Evolutionary conservation across 2,113 vertebrate genomes (phyloP).

Genomic region (Nesoenas mayeri): DNA sequence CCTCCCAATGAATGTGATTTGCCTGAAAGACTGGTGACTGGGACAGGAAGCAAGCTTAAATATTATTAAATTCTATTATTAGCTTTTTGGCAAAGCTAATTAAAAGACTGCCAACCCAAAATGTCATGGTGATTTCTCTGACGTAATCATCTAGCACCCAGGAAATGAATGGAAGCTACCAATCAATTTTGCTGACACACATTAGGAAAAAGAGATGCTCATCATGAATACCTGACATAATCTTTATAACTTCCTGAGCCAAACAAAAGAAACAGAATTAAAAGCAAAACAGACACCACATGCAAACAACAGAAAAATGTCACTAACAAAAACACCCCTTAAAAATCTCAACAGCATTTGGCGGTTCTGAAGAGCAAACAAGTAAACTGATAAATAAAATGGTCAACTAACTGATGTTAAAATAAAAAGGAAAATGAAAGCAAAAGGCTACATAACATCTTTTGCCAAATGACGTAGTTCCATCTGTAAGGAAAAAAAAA

Average conservation of each 20-base stretch:
- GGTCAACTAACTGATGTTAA: neutral
- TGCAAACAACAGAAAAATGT: neutral
- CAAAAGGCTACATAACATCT: neutral
- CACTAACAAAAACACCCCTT: neutral
- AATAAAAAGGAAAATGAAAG: neutral
- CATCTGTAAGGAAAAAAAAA: neutral
- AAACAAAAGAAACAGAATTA: neutral
- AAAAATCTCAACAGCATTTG: neutral
- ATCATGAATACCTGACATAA: neutral
- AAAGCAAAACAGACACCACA: neutral
- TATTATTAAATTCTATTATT: neutral
- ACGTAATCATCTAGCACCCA: neutral
- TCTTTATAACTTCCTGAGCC: neutral
- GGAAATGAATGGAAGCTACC: constrained; percentile 18
- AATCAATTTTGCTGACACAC: neutral
- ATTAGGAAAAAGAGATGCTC: neutral
- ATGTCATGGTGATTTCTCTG: constrained; percentile 16
- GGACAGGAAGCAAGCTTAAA: neutral
- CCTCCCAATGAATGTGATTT: neutral
- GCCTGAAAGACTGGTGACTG: neutral
- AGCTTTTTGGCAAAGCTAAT: neutral
- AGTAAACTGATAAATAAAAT: neutral
- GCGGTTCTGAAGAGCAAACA: neutral
- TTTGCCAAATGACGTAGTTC: neutral
- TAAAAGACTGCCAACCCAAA: neutral